Evolutionary conservation across 2,888 invertebrate genomes (phyloP).

Genomic region (Netelia virgata): DNA sequence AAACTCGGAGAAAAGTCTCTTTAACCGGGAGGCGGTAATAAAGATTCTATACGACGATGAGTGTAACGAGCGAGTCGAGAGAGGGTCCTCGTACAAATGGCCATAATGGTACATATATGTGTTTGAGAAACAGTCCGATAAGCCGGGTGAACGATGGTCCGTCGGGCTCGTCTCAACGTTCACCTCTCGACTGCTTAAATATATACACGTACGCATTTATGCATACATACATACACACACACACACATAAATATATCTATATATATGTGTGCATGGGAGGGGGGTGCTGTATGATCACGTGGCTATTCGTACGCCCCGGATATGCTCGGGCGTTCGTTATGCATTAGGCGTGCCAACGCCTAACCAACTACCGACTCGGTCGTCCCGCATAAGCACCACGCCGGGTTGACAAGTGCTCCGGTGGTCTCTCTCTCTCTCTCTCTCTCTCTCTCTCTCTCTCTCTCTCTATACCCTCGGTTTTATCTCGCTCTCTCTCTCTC

Average conservation of each 20-base stretch:
- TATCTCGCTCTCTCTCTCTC: conserved; percentile 5
- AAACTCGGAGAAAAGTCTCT: background rate
- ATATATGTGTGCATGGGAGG: background rate
- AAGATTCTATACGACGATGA: background rate
- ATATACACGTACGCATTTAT: background rate
- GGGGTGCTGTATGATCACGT: conserved; percentile 20
- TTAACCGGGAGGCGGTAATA: background rate
- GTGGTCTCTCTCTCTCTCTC: conserved; percentile 34
- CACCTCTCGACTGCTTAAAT: conserved; percentile 8
- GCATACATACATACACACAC: background rate
- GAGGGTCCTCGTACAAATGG: conserved; percentile 14
- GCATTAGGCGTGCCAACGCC: conserved; percentile 74
- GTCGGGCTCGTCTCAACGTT: conserved; percentile 47
- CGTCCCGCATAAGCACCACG: conserved; percentile 60
- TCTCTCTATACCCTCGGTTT: background rate
- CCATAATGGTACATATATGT: conserved; percentile 28
- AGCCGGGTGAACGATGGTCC: conserved; percentile 25
- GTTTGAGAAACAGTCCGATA: conserved; percentile 28
- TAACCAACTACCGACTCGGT: conserved; percentile 62
- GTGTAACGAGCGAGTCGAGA: conserved; percentile 5
- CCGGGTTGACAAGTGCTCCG: conserved; percentile 74
- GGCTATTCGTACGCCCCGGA: conserved; percentile 51
- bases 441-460: background rate
- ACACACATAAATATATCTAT: too few species aligned
- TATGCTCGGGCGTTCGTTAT: conserved; percentile 64